Conservation (phyloP, 1,140 invertebrate genomes). For the Pomacea maculata region DNA sequence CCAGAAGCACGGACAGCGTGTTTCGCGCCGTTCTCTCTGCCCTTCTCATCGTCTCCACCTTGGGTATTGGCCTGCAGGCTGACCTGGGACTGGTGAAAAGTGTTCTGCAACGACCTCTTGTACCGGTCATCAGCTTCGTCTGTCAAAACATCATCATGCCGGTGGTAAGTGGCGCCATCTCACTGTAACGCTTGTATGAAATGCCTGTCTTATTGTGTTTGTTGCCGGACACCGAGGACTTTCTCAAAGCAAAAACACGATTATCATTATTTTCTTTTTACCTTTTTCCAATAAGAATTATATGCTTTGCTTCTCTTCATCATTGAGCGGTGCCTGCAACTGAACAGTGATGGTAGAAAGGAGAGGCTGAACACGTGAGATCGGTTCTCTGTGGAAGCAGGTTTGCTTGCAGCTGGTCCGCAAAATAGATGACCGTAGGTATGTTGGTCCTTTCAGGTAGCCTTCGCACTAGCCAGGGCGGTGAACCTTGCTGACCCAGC, state of each 20-base stretch:
- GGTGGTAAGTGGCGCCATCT: constrained; percentile 46
- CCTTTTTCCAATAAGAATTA: background rate
- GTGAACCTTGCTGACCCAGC: constrained; percentile 43
- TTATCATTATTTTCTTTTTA: background rate
- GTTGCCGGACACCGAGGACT: too few species aligned
- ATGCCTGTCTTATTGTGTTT: too few species aligned
- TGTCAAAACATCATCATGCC: constrained; percentile 64
- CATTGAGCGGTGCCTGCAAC: background rate
- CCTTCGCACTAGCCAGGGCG: constrained; percentile 40
- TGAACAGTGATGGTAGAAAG: background rate
- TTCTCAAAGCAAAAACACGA: too few species aligned
- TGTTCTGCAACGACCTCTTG: constrained; percentile 56
- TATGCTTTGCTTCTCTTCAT: background rate
- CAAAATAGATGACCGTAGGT: background rate
- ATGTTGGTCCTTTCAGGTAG: constrained; percentile 44
- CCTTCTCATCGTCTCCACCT: constrained; percentile 56
- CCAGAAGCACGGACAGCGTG: constrained; percentile 46
- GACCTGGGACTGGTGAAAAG: constrained; percentile 54
- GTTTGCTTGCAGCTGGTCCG: background rate
- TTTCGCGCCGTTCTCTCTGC: constrained; percentile 52
- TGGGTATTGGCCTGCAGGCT: constrained; percentile 63
- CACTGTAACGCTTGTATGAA: background rate
- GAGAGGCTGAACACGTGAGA: background rate
- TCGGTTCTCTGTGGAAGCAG: background rate
- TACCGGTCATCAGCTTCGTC: constrained; percentile 58